Base-by-base conservation (phyloP, 2,888 invertebrate species). In the Aporophyla lueneburgensis region DNA sequence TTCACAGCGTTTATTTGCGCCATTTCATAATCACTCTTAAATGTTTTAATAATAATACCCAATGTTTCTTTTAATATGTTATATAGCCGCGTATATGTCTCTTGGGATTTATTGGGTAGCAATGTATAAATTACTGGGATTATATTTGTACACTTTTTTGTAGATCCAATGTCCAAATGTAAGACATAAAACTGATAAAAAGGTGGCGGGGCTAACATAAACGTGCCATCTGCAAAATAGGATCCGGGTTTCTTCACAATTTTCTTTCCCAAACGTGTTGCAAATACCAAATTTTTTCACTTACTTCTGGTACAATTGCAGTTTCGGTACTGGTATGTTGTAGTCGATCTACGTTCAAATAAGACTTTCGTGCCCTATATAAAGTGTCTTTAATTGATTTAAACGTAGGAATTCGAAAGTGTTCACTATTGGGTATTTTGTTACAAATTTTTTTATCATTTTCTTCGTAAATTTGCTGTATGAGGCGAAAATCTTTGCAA, bases 141-240 rank as follows among this genome's bases (percentile, higher is more conserved):
- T n/a, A 79, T 73, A 40, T 73, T 73, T 61, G 69, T 69, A 33
- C 16, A 51, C 19, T 69, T 69, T 56, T 63, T 33, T 53, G 24
- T 43, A 21, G 74, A 74, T 19, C 43, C 53, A n/a, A 74, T 40
- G n/a, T 67, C 67, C 21, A 68, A n/a, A 67, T 74, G 61, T 7
- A 79, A n/a, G 6, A 68, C 51, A 67, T 74, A 74, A 24, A 78
- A 71, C 58, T 78, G 78, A 53, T 78, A 78, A 68, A 67, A 68
- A 67, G 74, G 71, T 33, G 33, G 27, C 63, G 74, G 74, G 21
- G 74, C 63, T 16, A 54, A 62, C 49, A 46, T 71, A 43, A 78
- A 78, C 14, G 74, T 74, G 40, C 78, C 72, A 58, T 72, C 71
- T 46, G 58, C 73, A n/a, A 49, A 73, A 46, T 66, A 73, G 54